Conservation (phyloP, 1,140 invertebrate genomes). For the Copidosoma floridanum region DNA sequence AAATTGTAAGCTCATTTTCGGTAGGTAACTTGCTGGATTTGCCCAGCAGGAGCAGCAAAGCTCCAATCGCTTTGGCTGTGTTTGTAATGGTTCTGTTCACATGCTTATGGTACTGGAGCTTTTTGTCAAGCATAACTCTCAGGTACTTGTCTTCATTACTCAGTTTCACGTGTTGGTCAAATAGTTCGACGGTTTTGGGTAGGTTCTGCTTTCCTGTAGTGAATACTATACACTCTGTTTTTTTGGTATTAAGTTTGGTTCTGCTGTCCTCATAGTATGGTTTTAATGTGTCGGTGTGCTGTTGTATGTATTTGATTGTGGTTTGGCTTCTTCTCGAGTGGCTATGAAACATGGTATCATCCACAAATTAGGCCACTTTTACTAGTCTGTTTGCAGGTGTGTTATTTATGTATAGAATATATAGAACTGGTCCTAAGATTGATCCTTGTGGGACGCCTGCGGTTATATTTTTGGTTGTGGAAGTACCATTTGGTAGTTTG, state of each 20-base stretch:
- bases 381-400: conserved; percentile 33
- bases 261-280: too few species aligned
- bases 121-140: background rate
- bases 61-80: background rate
- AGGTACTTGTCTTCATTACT: background rate
- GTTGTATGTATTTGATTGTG: background rate
- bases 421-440: conserved; percentile 33
- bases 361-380: conserved; percentile 37
- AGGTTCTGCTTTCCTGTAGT: too few species aligned
- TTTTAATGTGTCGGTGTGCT: too few species aligned
- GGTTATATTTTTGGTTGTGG: conserved; percentile 23
- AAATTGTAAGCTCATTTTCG: too few species aligned
- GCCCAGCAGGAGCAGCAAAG: background rate
- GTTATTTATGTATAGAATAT: conserved; percentile 38
- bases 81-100: background rate
- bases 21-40: background rate
- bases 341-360: conserved; percentile 39
- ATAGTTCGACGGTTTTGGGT: background rate
- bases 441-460: conserved; percentile 43
- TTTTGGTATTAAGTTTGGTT: background rate
- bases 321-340: conserved; percentile 21
- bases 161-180: background rate
- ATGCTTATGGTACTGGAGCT: background rate
- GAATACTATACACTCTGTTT: background rate
- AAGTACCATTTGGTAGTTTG: conserved; percentile 11